A percentile compares a stretch with the other conserved stretches of the same genome.
phyloP scores from a whole-genome alignment of 2,113 vertebrate genomes.

The Lates calcarifer region DNA sequence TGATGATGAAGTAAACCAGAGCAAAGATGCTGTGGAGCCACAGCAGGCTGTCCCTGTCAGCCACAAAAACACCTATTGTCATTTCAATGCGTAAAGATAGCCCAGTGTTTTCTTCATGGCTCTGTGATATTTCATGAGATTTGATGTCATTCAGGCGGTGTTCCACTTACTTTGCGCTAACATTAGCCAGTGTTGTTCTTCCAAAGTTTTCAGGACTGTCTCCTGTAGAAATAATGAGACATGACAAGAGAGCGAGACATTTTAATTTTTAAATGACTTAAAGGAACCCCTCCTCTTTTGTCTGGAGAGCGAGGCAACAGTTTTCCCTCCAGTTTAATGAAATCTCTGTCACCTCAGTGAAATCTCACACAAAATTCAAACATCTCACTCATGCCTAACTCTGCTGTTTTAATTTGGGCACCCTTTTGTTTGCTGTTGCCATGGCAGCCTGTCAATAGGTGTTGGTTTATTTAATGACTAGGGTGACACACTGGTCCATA shows the following conservation, averaged over 20 bases:
- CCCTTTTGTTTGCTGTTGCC: constrained; percentile 69
- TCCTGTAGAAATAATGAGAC: constrained; percentile 85
- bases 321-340: constrained; percentile 38
- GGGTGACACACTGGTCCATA: constrained; percentile 64
- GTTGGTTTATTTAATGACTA: constrained; percentile 62
- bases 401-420: constrained; percentile 48
- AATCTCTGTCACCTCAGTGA: constrained; percentile 38
- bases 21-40: constrained; percentile 95
- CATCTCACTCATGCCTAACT: constrained; percentile 31
- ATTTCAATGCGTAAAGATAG: neutral
- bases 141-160: constrained; percentile 38
- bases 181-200: constrained; percentile 94
- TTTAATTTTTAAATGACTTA: constrained; percentile 45
- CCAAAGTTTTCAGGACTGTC: constrained; percentile 92
- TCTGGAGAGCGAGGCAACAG: constrained; percentile 43
- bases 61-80: constrained; percentile 32
- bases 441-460: constrained; percentile 54
- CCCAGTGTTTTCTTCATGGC: neutral
- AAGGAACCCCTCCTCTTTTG: constrained; percentile 42
- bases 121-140: constrained; percentile 53
- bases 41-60: constrained; percentile 88
- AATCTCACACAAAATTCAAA: constrained; percentile 47
- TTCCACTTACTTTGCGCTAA: constrained; percentile 90
- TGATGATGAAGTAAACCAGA: constrained; percentile 94
- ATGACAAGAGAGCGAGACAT: constrained; percentile 56